These are phyloP conservation scores for Pseudochromis fuscus DNA, from an alignment of 2,797 vertebrate species.

Conservation along the genomic window DNA sequence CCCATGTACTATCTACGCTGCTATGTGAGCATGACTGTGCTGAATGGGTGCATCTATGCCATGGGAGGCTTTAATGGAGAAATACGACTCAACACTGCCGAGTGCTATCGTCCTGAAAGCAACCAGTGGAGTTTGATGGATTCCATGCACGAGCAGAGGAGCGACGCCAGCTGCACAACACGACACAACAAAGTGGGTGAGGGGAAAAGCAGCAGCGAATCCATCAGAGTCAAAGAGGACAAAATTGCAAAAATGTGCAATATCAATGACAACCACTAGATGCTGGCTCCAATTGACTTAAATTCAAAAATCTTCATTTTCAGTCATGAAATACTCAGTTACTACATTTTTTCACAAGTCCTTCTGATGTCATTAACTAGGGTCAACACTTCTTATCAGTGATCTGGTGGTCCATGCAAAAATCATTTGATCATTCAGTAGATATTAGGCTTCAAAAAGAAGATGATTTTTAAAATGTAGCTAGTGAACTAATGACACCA, in stretches of 20 bases:
- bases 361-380: too few relatives aligned
- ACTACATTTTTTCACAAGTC: too few relatives aligned
- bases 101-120: constrained; percentile 84
- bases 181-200: constrained; percentile 80
- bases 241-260: too few relatives aligned
- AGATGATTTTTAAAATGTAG: too few relatives aligned
- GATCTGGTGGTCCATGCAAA: too few relatives aligned
- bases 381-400: too few relatives aligned
- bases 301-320: too few relatives aligned
- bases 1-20: constrained; percentile 88
- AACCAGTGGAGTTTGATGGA: constrained; percentile 89
- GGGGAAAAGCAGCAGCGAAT: neutral
- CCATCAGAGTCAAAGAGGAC: neutral
- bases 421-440: too few relatives aligned
- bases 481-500: too few relatives aligned
- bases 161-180: constrained; percentile 84
- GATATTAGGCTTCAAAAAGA: too few relatives aligned
- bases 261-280: neutral
- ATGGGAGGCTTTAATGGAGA: constrained; percentile 89
- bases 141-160: constrained; percentile 85
- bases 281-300: too few relatives aligned
- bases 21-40: constrained; percentile 85
- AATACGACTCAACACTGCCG: constrained; percentile 81
- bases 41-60: constrained; percentile 87
- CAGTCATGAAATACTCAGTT: too few relatives aligned